These are phyloP conservation scores for Eutolmus rufibarbis DNA, from an alignment of 2,888 invertebrate genomes.

Conservation along the genomic window DNA sequence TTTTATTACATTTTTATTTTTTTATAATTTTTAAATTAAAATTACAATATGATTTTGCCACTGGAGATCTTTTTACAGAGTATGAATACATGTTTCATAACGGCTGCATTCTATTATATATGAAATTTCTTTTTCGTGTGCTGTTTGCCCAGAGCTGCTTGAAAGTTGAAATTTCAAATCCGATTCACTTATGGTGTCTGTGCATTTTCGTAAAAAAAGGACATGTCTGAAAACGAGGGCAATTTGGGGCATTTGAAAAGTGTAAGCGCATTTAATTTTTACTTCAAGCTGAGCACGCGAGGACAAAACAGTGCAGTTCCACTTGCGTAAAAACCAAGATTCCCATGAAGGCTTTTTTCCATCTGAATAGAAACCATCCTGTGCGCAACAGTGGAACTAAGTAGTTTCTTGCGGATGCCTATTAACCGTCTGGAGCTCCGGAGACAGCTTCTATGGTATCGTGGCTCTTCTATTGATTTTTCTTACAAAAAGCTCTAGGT, in stretches of 20 bases:
- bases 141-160: background rate
- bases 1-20: no score
- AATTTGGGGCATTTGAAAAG: background rate
- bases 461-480: conserved; percentile 5
- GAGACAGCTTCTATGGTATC: background rate
- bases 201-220: background rate
- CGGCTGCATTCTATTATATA: background rate
- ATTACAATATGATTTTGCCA: no score
- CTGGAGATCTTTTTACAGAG: background rate
- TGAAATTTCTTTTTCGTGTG: background rate
- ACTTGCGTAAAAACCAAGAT: background rate
- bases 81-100: background rate
- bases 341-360: background rate
- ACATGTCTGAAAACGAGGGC: background rate
- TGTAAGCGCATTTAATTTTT: background rate
- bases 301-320: background rate
- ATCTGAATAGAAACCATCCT: background rate
- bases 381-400: background rate
- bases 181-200: background rate
- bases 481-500: background rate
- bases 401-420: background rate
- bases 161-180: background rate
- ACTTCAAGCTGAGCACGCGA: background rate
- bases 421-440: background rate
- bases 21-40: no score